Base-by-base conservation (phyloP, 1,140 invertebrate species). In the Ceratosolen fusciceps region DNA sequence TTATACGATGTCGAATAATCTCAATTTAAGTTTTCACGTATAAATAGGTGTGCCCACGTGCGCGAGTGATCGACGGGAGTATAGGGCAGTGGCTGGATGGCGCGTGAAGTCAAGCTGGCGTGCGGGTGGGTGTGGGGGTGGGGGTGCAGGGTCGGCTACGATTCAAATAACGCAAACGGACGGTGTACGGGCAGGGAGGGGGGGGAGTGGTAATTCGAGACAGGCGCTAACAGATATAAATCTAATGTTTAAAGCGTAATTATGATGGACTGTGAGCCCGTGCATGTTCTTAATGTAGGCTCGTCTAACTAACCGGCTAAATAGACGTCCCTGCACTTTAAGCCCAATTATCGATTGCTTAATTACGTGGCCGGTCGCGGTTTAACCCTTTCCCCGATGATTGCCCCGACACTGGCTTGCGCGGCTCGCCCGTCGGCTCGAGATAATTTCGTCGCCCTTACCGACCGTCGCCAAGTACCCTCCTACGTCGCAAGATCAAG, bases 271-370 rank as follows among this genome's bases (percentile, higher is more conserved):
- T 52, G 39, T 43, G 52, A 67, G 52, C 54, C 39, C 43, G 58
- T 70, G 24, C 39, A 71, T 39, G 73, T 62, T 43, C 29, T 39
- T 52, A 73, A 39, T 26, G 29, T 34, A 24, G 26, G 49, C 29
- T 54, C 74, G 49, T 47, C 71, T 79, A 79, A 79, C 73, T 79
- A 82, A 77, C 78, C 71, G 60, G 71, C 39, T 78, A 82, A 82
- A 80, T 79, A 60, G 76, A 34, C 56, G 79, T 34, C 62, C 74
- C 62, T 29, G 70, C 34, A 73, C 75, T 34, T 80, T 78, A 80
- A 80, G 54, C 68, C 76, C 79, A 80, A 82, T 80, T 82, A 82
- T 82, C 80, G 80, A 82, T 82, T 80, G 73, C 76, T 52, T 80
- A 80, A 82, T 74, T 80, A 80, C 72, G 74, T 70, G 47, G 9